Conservation (phyloP, 2,113 vertebrate species). For the Corynorhinus townsendii region DNA sequence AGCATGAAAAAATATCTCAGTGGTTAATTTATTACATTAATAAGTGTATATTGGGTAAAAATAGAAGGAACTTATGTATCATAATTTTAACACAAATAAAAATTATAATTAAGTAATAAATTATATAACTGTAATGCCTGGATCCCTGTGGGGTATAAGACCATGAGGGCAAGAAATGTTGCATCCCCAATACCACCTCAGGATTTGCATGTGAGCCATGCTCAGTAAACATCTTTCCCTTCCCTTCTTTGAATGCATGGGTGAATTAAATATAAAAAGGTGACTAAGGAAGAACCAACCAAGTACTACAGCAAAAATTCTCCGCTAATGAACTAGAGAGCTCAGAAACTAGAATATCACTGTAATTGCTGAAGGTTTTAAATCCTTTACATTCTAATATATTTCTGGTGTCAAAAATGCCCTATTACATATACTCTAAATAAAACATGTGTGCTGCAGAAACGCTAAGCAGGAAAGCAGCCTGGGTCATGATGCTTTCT, state of each 20-base stretch:
- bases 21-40: constrained; percentile 15
- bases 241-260: background rate
- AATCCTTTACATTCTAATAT: background rate
- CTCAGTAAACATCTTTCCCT: background rate
- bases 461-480: background rate
- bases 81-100: background rate
- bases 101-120: constrained; percentile 46
- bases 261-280: background rate
- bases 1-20: background rate
- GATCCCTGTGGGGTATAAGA: background rate
- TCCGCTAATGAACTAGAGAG: background rate
- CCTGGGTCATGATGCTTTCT: background rate
- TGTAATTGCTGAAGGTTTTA: background rate
- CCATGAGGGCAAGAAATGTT: background rate
- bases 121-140: background rate
- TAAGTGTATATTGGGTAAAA: constrained; percentile 30
- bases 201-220: background rate
- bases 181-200: background rate
- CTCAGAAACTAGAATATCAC: background rate
- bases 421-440: background rate
- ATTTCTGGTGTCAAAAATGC: background rate
- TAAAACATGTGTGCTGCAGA: background rate
- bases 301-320: background rate
- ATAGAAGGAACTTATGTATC: background rate
- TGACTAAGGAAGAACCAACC: background rate